A percentile compares a stretch with the other conserved stretches of the same genome.
Evolutionary conservation across 2,113 vertebrate genomes (phyloP).

Genomic region (Cervus canadensis): DNA sequence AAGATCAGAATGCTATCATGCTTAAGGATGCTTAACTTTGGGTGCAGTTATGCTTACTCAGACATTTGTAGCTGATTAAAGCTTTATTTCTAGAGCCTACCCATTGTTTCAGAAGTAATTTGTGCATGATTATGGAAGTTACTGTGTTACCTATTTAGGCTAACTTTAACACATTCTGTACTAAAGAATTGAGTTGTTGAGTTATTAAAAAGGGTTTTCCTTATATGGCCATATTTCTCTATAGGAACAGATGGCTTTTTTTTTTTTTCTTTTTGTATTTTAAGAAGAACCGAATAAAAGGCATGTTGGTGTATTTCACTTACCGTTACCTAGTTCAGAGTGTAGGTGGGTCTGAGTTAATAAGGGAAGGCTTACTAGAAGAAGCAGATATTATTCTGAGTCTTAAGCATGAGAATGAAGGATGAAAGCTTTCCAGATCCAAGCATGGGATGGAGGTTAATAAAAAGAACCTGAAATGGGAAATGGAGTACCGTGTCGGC

Average conservation of each 20-base stretch:
- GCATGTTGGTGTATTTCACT: background rate
- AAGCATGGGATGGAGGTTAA: slow-evolving; percentile 2
- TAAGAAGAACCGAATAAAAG: background rate
- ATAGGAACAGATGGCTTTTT: background rate
- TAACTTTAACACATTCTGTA: slow-evolving; percentile 52
- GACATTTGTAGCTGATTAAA: slow-evolving; percentile 48
- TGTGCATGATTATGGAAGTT: slow-evolving; percentile 62
- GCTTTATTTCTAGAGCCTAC: slow-evolving; percentile 52
- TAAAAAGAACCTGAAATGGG: background rate
- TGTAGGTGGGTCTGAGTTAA: slow-evolving; percentile 14
- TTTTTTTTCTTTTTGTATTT: background rate
- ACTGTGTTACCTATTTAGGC: slow-evolving; percentile 54
- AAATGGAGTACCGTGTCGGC: background rate
- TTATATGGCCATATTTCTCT: background rate
- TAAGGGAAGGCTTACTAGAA: slow-evolving; percentile 35
- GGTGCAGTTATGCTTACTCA: slow-evolving; percentile 54
- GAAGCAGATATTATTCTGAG: slow-evolving; percentile 25
- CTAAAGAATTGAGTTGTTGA: slow-evolving; percentile 25
- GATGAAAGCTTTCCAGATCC: background rate
- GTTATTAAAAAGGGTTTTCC: slow-evolving; percentile 55
- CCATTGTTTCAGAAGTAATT: slow-evolving; percentile 63
- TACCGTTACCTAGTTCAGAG: background rate
- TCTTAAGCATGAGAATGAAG: background rate
- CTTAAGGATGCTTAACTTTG: slow-evolving; percentile 29
- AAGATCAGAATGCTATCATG: slow-evolving; percentile 52